A percentile compares a stretch with the other conserved stretches of the same genome.
Evolutionary conservation across 2,113 vertebrate species (phyloP).

Genomic region (Saimiri boliviensis): DNA sequence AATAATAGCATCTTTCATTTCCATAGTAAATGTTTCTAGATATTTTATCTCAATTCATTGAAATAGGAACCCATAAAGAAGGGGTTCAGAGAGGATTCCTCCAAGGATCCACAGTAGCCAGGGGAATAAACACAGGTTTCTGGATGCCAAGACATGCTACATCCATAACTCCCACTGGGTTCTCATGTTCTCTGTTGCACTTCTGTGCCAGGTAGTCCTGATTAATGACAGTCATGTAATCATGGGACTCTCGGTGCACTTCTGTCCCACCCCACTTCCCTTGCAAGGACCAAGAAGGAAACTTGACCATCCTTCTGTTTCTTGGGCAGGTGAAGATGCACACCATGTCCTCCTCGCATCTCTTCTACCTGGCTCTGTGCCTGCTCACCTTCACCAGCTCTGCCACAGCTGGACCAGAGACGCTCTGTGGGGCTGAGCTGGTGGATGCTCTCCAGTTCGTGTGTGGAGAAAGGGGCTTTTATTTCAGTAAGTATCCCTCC

Average conservation of each 20-base stretch:
- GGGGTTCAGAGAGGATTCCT: not conserved
- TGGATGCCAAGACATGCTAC: not conserved
- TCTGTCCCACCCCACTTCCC: not conserved
- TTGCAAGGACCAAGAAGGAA: constrained; percentile 8
- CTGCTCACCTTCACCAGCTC: constrained; percentile 95
- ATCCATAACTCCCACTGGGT: not conserved
- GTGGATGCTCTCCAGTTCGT: constrained; percentile 99
- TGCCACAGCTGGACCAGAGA: constrained; percentile 92
- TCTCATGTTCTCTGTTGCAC: too few relatives aligned
- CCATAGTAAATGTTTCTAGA: not conserved
- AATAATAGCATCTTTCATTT: not conserved
- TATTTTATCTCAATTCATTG: not conserved
- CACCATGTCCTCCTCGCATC: constrained; percentile 91
- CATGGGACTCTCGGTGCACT: not conserved
- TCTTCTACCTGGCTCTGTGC: constrained; percentile 97
- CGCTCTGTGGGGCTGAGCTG: constrained; percentile 98
- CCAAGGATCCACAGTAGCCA: not conserved
- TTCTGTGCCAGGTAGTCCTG: not conserved
- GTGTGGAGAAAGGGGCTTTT: constrained; percentile 99
- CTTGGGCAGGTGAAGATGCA: constrained; percentile 92
- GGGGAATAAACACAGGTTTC: not conserved
- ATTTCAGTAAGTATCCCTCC: constrained; percentile 98
- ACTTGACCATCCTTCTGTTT: constrained; percentile 74
- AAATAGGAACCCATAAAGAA: not conserved
- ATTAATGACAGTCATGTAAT: too few relatives aligned